Conservation (phyloP, 2,888 invertebrate genomes). For the Endotricha flammealis region DNA sequence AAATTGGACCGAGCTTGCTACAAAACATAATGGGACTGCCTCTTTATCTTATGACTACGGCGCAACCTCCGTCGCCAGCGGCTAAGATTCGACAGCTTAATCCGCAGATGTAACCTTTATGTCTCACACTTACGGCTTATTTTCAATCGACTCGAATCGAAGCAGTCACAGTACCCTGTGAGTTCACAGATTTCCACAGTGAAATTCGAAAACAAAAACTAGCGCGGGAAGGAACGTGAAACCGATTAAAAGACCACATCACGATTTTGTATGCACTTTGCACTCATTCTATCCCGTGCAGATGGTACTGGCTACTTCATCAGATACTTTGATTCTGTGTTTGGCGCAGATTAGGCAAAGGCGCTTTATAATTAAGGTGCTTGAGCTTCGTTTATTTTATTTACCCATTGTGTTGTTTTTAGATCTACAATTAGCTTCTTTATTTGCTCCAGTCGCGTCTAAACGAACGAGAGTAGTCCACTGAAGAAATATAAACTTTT, state of each 20-base stretch:
- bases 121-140: conserved; percentile 37
- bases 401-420: conserved; percentile 15
- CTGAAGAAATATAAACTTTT: conserved; percentile 36
- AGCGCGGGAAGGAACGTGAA: conserved; percentile 73
- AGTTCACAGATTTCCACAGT: conserved; percentile 65
- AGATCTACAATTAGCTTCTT: conserved; percentile 10
- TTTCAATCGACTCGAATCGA: conserved; percentile 33
- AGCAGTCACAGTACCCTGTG: conserved; percentile 43
- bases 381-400: conserved; percentile 20
- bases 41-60: conserved; percentile 73
- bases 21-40: conserved; percentile 70
- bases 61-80: conserved; percentile 38
- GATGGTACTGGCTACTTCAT: conserved; percentile 50
- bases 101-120: conserved; percentile 45
- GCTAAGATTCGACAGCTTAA: conserved; percentile 23
- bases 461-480: conserved; percentile 6
- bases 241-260: conserved; percentile 77
- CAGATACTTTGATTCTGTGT: conserved; percentile 60
- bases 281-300: conserved; percentile 66
- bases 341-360: conserved; percentile 58
- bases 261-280: conserved; percentile 78
- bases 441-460: conserved; percentile 17
- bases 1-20: conserved; percentile 71
- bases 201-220: conserved; percentile 75
- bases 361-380: conserved; percentile 65